Evolutionary conservation across 1,140 invertebrate species (phyloP), one percentile per base, ranked within the genome.

Genomic region (Hesperophylax magnus): DNA sequence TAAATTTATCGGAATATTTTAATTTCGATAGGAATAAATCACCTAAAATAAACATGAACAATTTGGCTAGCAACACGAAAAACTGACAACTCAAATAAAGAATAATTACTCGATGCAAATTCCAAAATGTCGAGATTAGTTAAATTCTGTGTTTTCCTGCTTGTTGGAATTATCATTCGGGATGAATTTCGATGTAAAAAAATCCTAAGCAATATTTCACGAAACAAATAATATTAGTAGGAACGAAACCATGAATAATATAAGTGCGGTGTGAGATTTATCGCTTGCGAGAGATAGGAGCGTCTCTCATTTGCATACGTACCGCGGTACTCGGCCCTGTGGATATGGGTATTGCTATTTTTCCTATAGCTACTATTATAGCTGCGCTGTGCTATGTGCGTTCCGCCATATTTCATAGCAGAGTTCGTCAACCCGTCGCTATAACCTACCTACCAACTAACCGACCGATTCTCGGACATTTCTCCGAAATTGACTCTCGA

Each of bases 241-340:
- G 67, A 52, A 20, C 34, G 31, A n/a, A 71, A 24, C n/a, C 17
- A 27, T 27, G 22, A 67, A 22, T 22, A 27, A 67, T n/a, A 67
- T n/a, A 67, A 22, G 63, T 67, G n/a, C 56, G 39, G 22, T 67
- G 3, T 22, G 27, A 71, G 39, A 71, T 71, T 71, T 71, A 71
- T 71, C 67, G 67, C 0, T 39, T 71, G n/a, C n/a, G 24, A 52
- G 67, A 71, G 34, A 71, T 71, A 39, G 18, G 67, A 24, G 34
- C 22, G 39, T 71, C 67, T 53, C 63, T 53, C 67, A 71, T 71
- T 71, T 71, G 67, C 67, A 71, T 71, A 71, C 34, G 17, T 31
- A 31, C 63, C 20, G 27, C 4, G 9, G 11, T 67, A 39, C 39
- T 47, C 39, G 39, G 11, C 11, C 9, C 9, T 47, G 39, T 47